Conservation (phyloP, 2,113 vertebrate species). For the Notothenia rossii region DNA sequence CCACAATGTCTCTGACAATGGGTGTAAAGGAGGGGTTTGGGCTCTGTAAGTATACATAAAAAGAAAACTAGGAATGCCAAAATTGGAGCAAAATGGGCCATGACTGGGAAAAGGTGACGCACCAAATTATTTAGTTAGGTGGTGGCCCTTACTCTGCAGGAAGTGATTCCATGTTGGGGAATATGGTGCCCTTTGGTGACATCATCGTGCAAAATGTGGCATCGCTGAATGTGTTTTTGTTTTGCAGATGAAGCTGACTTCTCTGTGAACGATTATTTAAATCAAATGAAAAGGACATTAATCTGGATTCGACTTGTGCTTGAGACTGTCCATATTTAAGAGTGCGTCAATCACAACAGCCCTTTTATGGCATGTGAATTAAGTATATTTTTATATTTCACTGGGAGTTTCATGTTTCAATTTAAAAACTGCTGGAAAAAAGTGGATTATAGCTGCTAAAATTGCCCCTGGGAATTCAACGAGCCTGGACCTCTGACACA, state of each 20-base stretch:
- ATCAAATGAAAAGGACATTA: neutral
- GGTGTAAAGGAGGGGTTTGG: neutral
- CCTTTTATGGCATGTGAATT: slow-evolving; percentile 2
- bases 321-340: neutral
- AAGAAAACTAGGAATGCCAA: slow-evolving; percentile 32
- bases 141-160: slow-evolving; percentile 51
- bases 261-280: slow-evolving; percentile 5
- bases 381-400: slow-evolving; percentile 36
- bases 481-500: slow-evolving; percentile 55
- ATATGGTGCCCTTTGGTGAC: slow-evolving; percentile 39
- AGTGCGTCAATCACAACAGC: neutral
- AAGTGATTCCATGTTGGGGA: slow-evolving; percentile 63
- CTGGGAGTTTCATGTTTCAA: slow-evolving; percentile 22
- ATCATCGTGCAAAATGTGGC: slow-evolving; percentile 44
- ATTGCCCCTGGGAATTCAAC: slow-evolving; percentile 41
- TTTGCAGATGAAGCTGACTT: slow-evolving; percentile 1
- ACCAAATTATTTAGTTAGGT: slow-evolving; percentile 53
- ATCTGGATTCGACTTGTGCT: neutral
- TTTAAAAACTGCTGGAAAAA: slow-evolving; percentile 13
- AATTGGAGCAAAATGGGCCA: slow-evolving; percentile 37
- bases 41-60: neutral
- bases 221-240: slow-evolving; percentile 42
- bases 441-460: slow-evolving; percentile 37
- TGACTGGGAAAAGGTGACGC: slow-evolving; percentile 66
- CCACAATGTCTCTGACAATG: slow-evolving; percentile 32